Percentiles rank a stretch among this genome's conserved stretches.
These are phyloP conservation scores for Hemicentrotus pulcherrimus DNA, from an alignment of 35 echinoderm and acorn worm species.

Conservation along the genomic window DNA sequence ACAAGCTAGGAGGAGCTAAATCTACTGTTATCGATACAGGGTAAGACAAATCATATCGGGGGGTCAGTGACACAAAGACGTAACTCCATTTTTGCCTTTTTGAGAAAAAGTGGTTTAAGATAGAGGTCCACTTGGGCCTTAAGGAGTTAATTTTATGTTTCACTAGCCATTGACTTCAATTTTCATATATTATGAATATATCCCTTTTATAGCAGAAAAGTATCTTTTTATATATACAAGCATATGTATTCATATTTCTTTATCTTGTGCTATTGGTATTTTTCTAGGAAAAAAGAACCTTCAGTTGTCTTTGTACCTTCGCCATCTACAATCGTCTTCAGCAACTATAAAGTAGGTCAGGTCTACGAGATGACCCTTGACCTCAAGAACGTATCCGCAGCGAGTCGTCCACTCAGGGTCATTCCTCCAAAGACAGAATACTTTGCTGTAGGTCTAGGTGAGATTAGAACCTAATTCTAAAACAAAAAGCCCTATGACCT, in stretches of 20 bases:
- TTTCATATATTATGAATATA: too few relatives aligned
- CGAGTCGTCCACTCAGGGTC: constrained; percentile 86
- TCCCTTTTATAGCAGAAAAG: too few relatives aligned
- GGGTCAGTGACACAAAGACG: too few relatives aligned
- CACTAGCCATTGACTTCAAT: too few relatives aligned
- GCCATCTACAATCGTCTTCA: constrained; percentile 85
- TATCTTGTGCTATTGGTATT: neutral
- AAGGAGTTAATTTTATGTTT: too few relatives aligned
- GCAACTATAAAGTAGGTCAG: constrained; percentile 88
- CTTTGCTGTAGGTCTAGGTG: constrained; percentile 94
- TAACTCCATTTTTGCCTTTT: neutral
- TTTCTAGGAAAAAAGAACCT: constrained; percentile 71
- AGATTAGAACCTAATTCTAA: too few relatives aligned
- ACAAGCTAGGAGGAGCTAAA: constrained; percentile 91
- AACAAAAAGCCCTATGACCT: too few relatives aligned
- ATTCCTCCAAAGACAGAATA: constrained; percentile 88
- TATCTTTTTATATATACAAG: too few relatives aligned
- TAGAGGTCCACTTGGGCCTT: too few relatives aligned
- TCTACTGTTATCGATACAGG: constrained; percentile 75
- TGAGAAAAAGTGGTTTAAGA: too few relatives aligned
- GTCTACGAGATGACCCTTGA: constrained; percentile 93
- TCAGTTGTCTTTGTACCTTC: constrained; percentile 80
- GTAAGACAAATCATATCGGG: constrained; percentile 40
- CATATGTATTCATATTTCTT: neutral
- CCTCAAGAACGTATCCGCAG: constrained; percentile 93